These are phyloP conservation scores for Synchiropus splendidus DNA, from an alignment of 2,113 vertebrate genomes.

Conservation along the genomic window DNA sequence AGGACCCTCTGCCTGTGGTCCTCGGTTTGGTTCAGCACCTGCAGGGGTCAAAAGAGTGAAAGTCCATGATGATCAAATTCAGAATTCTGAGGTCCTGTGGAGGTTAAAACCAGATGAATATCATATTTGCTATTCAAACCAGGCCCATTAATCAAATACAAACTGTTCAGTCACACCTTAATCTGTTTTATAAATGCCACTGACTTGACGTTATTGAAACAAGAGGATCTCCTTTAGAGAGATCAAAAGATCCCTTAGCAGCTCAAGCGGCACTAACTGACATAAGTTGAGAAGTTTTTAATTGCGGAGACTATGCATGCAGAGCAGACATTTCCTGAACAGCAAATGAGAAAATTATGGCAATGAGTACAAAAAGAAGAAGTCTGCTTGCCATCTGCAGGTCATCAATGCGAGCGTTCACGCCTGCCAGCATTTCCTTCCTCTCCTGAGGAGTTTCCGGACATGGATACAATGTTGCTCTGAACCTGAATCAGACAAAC, in stretches of 20 bases:
- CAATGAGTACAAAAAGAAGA: too few species aligned
- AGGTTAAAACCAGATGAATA: background rate
- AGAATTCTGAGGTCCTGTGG: background rate
- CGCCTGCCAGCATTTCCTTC: constrained; percentile 95
- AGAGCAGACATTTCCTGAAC: too few species aligned
- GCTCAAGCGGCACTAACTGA: too few species aligned
- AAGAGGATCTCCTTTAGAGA: too few species aligned
- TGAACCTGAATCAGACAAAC: constrained; percentile 74
- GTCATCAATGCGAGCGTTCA: constrained; percentile 95
- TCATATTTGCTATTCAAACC: background rate
- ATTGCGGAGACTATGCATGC: too few species aligned
- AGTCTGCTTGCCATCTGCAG: constrained; percentile 83
- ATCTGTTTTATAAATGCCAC: too few species aligned
- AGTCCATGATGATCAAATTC: background rate
- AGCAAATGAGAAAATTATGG: too few species aligned
- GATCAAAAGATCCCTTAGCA: too few species aligned
- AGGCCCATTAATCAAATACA: too few species aligned
- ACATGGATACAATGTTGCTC: constrained; percentile 92
- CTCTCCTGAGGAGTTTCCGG: constrained; percentile 93
- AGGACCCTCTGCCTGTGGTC: constrained; percentile 93
- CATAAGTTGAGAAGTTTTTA: too few species aligned
- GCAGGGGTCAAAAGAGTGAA: background rate
- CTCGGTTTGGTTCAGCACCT: constrained; percentile 98
- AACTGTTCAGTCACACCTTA: too few species aligned
- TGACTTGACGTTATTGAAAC: too few species aligned